Base-by-base conservation (phyloP, 2,888 invertebrate genomes). In the Hermodice carunculata region DNA sequence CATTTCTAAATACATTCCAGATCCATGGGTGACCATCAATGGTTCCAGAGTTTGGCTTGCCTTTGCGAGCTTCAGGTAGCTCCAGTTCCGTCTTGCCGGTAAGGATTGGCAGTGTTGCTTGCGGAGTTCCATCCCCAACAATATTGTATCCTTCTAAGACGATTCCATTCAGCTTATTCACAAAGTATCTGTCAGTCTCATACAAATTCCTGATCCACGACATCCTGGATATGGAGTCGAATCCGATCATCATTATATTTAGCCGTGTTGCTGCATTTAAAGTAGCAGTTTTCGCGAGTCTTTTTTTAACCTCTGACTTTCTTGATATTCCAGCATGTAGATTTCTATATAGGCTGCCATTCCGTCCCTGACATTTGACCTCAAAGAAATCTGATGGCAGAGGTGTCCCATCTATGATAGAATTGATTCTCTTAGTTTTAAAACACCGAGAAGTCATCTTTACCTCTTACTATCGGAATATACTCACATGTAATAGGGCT, bases 201-300 rank as follows among this genome's bases (percentile, higher is more conserved):
- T 84, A 84, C 29, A 85, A 60, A 40, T 78, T 75, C 14, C 85
- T 69, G 54, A 79, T 70, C 79, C 82, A 84, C 19, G 67, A 70
- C 85, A 94, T 92, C 54, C 91, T 89, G 0, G 95, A 94, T 0
- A 95, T 86, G 0, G 96, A 95, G 85, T 96, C 96, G 77, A 94
- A 93, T 1, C 94, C 95, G 67, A 94, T 90, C 88, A 95, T 93
- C 0, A 95, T 84, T 2, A 75, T 57, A 52, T 74, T 60, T 14
- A 73, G 52, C 11, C 53, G 60, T 28, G 64, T 44, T 8, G 52
- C 52, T 17, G 29, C 8, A 31, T 43, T 28, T 8, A 46, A 32
- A 26, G 42, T 26, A 5, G 40, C n/a, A 1, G 37, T 56, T 17
- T 59, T 44, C n/a, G n/a, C n/a, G n/a, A n/a, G n/a, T 3, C 54